Base-by-base conservation (phyloP, 1,140 invertebrate species). In the Liolophura sinensis region DNA sequence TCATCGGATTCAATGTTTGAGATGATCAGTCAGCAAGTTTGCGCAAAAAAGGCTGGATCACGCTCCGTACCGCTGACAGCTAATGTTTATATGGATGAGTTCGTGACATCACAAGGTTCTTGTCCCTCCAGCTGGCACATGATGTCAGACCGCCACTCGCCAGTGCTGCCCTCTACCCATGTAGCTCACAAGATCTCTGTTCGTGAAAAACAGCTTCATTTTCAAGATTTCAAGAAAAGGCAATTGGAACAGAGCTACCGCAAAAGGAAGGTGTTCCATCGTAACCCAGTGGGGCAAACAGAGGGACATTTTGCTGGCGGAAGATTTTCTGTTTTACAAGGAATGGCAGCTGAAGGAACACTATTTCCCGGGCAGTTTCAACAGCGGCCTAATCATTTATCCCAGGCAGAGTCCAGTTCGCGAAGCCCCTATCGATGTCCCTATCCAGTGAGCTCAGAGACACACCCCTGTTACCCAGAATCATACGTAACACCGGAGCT, bases 51-150 rank as follows among this genome's bases (percentile, higher is more conserved):
- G 31, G 31, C 31, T 3, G 31, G 31, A 57, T 25, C 51, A 1
- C 24, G 20, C 63, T 3, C 24, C 11, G 27, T 24, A 9, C 54
- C 15, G 31, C 14, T 58, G 27, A 5, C 31, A 5, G 31, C 31
- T 9, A 40, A 40, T 40, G 31, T 40, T 40, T 40, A 40, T 9
- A 40, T 40, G 31, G 31, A 40, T 40, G 31, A 40, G 9, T 40
- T 40, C 31, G 31, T 40, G 31, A 40, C 31, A 9, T 40, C 31
- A 40, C 31, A 40, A 40, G 31, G 31, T 40, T 40, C 62, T 12
- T 79, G 78, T 60, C 78, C 78, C 1, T 79, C 78, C 18, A 70
- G 72, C 48, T 78, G 76, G 73, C 78, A 79, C 63, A 55, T 68
- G 12, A 50, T 71, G 49, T 48, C 55, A 0, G 78, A 79, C 50